phyloP scores from a whole-genome alignment of 2,888 invertebrate genomes.

The Pardosa pseudoannulata region DNA sequence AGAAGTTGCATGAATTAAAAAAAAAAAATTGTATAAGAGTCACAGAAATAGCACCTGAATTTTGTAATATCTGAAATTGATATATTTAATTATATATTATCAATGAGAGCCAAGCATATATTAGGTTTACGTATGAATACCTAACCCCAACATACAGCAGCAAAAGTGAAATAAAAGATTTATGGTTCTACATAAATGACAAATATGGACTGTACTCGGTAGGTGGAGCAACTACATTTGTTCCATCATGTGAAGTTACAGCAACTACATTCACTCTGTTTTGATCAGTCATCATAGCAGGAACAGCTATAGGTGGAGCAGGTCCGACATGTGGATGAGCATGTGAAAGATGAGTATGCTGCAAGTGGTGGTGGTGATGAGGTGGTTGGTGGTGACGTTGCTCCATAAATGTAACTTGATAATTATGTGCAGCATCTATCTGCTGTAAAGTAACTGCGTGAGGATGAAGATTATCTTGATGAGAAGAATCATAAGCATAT shows the following conservation, averaged over 20 bases:
- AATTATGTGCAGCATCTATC: constrained; percentile 28
- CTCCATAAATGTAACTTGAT: constrained; percentile 46
- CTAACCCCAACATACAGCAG: too few relatives aligned
- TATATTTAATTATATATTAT: too few relatives aligned
- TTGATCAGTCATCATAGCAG: constrained; percentile 58
- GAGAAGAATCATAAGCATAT: constrained; percentile 35
- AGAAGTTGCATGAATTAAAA: too few relatives aligned
- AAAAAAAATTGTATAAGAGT: too few relatives aligned
- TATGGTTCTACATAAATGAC: constrained; percentile 27
- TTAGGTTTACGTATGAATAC: too few relatives aligned
- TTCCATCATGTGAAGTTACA: constrained; percentile 30
- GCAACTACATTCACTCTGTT: constrained; percentile 37
- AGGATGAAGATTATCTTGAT: constrained; percentile 31
- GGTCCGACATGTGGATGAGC: constrained; percentile 39
- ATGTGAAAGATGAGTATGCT: constrained; percentile 27
- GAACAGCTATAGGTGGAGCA: constrained; percentile 30
- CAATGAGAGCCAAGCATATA: too few relatives aligned
- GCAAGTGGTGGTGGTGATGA: constrained; percentile 25
- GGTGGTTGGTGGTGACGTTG: constrained; percentile 36
- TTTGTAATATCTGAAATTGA: too few relatives aligned
- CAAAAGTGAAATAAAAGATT: too few relatives aligned
- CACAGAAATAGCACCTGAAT: too few relatives aligned
- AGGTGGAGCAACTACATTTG: constrained; percentile 33
- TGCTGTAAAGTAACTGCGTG: constrained; percentile 34
- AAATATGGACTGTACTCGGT: constrained; percentile 26